Conservation (phyloP, 2,113 vertebrate genomes). For the Oenanthe melanoleuca region DNA sequence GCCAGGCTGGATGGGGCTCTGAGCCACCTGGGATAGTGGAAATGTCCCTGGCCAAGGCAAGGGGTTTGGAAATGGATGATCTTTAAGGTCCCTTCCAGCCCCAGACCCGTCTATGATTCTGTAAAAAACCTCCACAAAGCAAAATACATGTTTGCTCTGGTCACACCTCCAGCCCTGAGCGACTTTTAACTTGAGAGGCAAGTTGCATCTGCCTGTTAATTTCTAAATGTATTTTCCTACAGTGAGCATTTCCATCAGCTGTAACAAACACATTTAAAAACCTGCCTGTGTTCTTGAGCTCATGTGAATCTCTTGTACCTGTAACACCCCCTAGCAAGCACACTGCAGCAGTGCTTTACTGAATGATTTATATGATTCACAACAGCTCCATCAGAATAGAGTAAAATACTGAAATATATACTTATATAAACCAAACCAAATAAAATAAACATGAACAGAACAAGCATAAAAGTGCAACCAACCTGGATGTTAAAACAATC, state of each 20-base stretch:
- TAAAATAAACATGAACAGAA: not conserved
- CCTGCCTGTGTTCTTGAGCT: not conserved
- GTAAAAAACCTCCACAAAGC: not conserved
- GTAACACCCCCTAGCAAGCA: not conserved
- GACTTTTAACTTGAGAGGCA: not conserved
- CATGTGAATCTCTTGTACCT: not conserved
- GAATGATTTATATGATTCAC: not conserved
- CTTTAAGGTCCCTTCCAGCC: not conserved
- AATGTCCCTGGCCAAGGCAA: not conserved
- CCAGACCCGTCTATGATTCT: too few relatives aligned
- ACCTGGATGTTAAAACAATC: not conserved
- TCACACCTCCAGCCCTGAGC: not conserved
- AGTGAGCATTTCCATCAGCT: not conserved
- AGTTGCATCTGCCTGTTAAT: not conserved
- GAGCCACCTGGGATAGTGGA: not conserved
- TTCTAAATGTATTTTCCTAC: not conserved
- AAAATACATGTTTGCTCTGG: not conserved
- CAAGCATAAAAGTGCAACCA: not conserved
- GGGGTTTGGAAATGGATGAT: fast-evolving
- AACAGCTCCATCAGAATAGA: not conserved
- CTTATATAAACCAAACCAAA: not conserved
- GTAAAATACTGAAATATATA: not conserved
- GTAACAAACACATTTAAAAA: not conserved
- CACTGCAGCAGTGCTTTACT: not conserved
- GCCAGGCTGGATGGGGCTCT: not conserved